These are phyloP conservation scores for Podotricha telesiphe DNA, from an alignment of 2,888 invertebrate genomes.

Conservation along the genomic window DNA sequence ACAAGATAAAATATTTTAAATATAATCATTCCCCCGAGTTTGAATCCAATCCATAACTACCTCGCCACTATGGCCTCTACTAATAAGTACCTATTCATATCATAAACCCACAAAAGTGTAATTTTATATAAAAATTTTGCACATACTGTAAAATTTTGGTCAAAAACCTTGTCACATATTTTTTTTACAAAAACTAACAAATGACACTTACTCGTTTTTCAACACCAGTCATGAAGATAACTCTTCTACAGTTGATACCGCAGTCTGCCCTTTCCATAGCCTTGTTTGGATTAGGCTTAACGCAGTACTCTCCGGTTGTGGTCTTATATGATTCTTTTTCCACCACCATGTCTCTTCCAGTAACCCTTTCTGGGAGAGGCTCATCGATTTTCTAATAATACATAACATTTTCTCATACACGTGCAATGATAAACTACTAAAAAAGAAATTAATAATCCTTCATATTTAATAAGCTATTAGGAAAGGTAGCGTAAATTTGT, in stretches of 20 bases:
- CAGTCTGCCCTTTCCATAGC: slow-evolving; percentile 76
- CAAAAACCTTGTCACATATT: background rate
- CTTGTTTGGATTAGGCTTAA: slow-evolving; percentile 77
- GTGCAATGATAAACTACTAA: too few relatives aligned
- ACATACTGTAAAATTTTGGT: background rate
- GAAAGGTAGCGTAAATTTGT: too few relatives aligned
- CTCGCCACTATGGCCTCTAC: too few relatives aligned
- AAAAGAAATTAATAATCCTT: too few relatives aligned
- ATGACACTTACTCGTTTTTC: slow-evolving; percentile 64
- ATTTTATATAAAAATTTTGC: background rate
- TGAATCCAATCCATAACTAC: too few relatives aligned
- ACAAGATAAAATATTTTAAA: too few relatives aligned
- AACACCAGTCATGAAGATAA: slow-evolving; percentile 72
- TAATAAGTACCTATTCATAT: too few relatives aligned
- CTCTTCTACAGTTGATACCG: slow-evolving; percentile 69
- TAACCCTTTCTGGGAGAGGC: slow-evolving; percentile 65
- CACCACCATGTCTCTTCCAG: slow-evolving; percentile 75
- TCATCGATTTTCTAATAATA: slow-evolving; percentile 65
- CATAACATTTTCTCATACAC: background rate
- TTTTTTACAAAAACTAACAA: background rate
- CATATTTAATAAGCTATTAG: too few relatives aligned
- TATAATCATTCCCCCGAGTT: too few relatives aligned
- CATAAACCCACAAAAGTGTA: too few relatives aligned
- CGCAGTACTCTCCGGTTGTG: slow-evolving; percentile 71
- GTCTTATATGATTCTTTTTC: slow-evolving; percentile 73